Percentiles rank a stretch among this genome's conserved stretches.
Evolutionary conservation across 2,797 vertebrate species (phyloP).

Genomic region (Naso thynnoides): DNA sequence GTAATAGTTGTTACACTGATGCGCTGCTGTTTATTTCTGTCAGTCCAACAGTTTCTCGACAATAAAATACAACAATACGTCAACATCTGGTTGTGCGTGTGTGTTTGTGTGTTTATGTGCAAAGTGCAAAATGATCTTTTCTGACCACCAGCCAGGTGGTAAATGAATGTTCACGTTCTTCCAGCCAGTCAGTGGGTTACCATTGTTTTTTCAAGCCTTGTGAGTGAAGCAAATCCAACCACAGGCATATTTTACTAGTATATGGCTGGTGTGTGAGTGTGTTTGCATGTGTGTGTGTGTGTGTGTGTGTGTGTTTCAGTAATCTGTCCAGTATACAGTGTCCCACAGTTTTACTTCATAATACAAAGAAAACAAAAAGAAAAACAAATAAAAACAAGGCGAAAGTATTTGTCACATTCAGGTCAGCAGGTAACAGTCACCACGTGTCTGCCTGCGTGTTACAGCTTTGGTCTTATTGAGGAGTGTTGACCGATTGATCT

Average conservation of each 20-base stretch:
- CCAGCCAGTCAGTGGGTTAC: too few relatives aligned
- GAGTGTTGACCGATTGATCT: slow-evolving; percentile 40
- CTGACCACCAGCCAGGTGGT: too few relatives aligned
- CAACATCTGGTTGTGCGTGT: slow-evolving; percentile 28
- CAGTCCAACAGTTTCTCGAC: slow-evolving; percentile 41
- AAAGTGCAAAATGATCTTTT: too few relatives aligned
- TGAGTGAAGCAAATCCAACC: too few relatives aligned
- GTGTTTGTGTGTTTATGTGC: slow-evolving; percentile 8
- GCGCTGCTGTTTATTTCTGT: slow-evolving; percentile 50
- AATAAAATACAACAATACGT: slow-evolving; percentile 51
- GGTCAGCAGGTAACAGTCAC: slow-evolving; percentile 34
- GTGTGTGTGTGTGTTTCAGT: slow-evolving; percentile 30
- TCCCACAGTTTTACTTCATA: slow-evolving; percentile 78
- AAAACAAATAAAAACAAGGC: slow-evolving; percentile 47
- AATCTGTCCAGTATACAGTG: slow-evolving; percentile 36
- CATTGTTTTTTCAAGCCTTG: too few relatives aligned
- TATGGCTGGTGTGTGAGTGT: slow-evolving; percentile 11
- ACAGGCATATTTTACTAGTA: too few relatives aligned
- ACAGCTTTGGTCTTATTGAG: slow-evolving; percentile 19
- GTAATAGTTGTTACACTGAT: not conserved
- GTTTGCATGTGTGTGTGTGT: slow-evolving; percentile 23
- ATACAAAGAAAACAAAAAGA: slow-evolving; percentile 63
- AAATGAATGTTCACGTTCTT: too few relatives aligned
- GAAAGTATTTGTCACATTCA: slow-evolving; percentile 48
- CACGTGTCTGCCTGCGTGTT: slow-evolving; percentile 2